These are phyloP conservation scores for Scaptomyza parva DNA, from an alignment of 2,888 invertebrate genomes.

Conservation along the genomic window DNA sequence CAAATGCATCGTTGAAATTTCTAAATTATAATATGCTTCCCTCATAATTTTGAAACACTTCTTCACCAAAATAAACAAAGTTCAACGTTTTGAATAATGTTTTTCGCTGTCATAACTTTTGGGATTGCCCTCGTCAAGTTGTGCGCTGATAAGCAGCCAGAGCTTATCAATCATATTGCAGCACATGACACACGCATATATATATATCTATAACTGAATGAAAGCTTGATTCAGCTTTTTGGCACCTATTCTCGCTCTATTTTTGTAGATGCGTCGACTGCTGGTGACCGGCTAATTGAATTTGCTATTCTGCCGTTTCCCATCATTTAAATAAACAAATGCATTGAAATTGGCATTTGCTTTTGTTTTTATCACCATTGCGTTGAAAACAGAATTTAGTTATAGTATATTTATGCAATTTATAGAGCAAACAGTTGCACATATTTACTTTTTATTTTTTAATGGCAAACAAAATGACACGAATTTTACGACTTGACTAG, in stretches of 20 bases:
- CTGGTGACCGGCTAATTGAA: slow-evolving; percentile 31
- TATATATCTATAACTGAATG: slow-evolving; percentile 7
- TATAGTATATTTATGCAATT: slow-evolving; percentile 5
- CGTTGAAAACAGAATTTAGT: slow-evolving; percentile 6
- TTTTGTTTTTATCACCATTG: slow-evolving; percentile 45
- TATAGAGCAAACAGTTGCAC: slow-evolving; percentile 33
- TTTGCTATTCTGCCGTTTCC: slow-evolving; percentile 29
- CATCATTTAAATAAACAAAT: slow-evolving; percentile 39
- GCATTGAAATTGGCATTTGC: slow-evolving; percentile 44
- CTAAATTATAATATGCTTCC: no score
- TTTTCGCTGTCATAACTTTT: slow-evolving; percentile 2
- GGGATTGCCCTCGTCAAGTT: slow-evolving; percentile 29
- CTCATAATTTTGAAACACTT: no score
- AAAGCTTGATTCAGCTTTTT: slow-evolving; percentile 21
- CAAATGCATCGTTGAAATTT: slow-evolving; percentile 60
- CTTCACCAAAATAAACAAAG: no score
- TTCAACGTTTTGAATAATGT: not conserved
- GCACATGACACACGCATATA: slow-evolving; percentile 7
- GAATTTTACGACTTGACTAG: slow-evolving; percentile 56
- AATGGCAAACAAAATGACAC: slow-evolving; percentile 64
- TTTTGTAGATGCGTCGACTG: slow-evolving; percentile 46
- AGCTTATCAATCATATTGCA: slow-evolving; percentile 45
- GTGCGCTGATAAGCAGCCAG: slow-evolving; percentile 32
- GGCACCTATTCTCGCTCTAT: slow-evolving; percentile 40
- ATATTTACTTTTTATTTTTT: slow-evolving; percentile 52